phyloP scores from a whole-genome alignment of 2,888 invertebrate species.

The Branchipolynoe longqiensis region DNA sequence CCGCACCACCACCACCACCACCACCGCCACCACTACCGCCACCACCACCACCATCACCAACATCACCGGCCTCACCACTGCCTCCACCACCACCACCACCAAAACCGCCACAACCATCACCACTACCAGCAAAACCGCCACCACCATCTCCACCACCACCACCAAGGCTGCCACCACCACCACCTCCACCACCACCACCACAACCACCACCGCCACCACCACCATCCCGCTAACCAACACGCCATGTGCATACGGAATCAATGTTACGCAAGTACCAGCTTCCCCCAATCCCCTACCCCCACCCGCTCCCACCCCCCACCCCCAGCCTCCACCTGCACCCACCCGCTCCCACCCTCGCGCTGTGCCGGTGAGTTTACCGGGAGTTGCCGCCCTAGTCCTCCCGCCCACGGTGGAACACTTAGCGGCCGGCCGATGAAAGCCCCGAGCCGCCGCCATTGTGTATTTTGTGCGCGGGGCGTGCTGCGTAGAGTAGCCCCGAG shows the following conservation, averaged over 20 bases:
- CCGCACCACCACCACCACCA: too few relatives aligned
- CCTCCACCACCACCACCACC: slow-evolving; percentile 39
- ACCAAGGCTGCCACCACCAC: too few relatives aligned
- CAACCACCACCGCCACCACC: too few relatives aligned
- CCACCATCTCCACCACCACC: too few relatives aligned
- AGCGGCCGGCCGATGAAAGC: slow-evolving; percentile 29
- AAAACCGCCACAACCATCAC: too few relatives aligned
- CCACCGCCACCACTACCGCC: too few relatives aligned
- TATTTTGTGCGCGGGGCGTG: not conserved
- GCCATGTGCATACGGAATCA: too few relatives aligned
- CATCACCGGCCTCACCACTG: not conserved
- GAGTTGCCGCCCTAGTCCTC: not conserved
- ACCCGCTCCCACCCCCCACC: not conserved
- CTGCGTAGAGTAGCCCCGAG: slow-evolving; percentile 18
- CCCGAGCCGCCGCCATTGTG: slow-evolving; percentile 13
- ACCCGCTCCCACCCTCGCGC: too few relatives aligned
- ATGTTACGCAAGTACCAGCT: not conserved
- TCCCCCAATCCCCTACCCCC: not conserved
- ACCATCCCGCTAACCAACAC: too few relatives aligned
- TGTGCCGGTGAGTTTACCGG: too few relatives aligned
- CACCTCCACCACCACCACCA: too few relatives aligned
- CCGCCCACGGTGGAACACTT: not conserved
- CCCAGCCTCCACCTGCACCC: not conserved
- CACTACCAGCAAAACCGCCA: too few relatives aligned
- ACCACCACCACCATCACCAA: slow-evolving; percentile 64